Percentiles rank a stretch among this genome's conserved stretches.
Conservation (phyloP, 2,113 vertebrate genomes). For the Hemiprocne comata region DNA sequence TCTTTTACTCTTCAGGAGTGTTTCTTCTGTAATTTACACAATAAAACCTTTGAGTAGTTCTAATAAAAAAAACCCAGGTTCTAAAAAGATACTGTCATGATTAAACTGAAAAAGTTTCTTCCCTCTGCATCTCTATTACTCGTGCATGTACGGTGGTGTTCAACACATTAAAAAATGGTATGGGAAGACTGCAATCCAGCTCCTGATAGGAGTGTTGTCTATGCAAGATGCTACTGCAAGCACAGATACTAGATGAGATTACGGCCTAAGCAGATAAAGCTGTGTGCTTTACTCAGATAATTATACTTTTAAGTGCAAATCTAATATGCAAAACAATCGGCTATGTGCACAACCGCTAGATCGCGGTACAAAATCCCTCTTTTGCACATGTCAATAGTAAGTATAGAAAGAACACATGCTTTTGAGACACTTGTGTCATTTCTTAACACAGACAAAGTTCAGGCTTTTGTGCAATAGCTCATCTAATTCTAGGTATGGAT, state of each 20-base stretch:
- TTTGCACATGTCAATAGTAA: neutral
- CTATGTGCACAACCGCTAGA: neutral
- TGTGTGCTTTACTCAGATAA: neutral
- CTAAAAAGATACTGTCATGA: slow-evolving; percentile 21
- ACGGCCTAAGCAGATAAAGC: neutral
- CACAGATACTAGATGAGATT: neutral
- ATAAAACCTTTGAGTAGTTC: slow-evolving; percentile 43
- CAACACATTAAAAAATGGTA: slow-evolving; percentile 5
- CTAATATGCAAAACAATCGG: neutral
- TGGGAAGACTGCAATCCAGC: neutral
- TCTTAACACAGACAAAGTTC: neutral
- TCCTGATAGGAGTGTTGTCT: neutral
- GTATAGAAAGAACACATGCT: neutral
- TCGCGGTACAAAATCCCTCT: neutral
- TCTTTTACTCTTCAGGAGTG: slow-evolving; percentile 51
- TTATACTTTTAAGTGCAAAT: neutral
- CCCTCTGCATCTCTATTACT: neutral
- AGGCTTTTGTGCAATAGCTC: neutral
- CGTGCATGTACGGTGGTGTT: neutral
- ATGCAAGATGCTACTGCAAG: neutral
- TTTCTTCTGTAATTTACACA: slow-evolving; percentile 40
- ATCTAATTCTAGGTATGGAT: neutral
- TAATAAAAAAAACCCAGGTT: neutral
- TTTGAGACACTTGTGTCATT: neutral
- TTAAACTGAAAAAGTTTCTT: slow-evolving; percentile 24